Base-by-base conservation (phyloP, 2,113 vertebrate species). In the Phocoena sinus region DNA sequence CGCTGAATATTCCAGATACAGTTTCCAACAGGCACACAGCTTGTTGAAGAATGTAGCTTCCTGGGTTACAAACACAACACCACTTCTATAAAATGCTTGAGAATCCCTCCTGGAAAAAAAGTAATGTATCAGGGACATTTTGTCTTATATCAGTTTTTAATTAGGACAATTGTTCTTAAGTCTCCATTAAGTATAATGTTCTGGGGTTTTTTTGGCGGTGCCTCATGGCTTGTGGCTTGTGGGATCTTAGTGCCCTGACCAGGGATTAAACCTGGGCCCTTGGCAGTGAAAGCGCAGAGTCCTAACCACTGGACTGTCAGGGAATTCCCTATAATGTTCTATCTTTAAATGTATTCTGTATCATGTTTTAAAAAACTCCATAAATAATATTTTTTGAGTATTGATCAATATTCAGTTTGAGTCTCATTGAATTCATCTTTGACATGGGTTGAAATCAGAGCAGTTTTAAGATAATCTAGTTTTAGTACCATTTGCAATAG, bases 131-230 rank as follows among this genome's bases (percentile, higher is more conserved):
- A 70, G 53, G 41, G 11, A 92, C 67, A 65, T 81, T 82, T 80
- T 94, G 15, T 87, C 68, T 88, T 89, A 6, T n/a, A 67, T 67
- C 5, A 77, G 33, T 62, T 95, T 73, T 96, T 92, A 97, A 81
- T 90, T 86, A 86, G 26, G 81, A 60, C 79, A 68, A 4, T 85
- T 96, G 13, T 73, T 15, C 20, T 68, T 83, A 84, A 56, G 26
- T 94, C 23, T 93, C 47, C 50, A 21, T 71, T 77, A 80, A 67
- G 1, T 25, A 6, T 63, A 81, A 87, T n/a, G 6, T 79, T 65
- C 26, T 65, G 11, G 0, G 3, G 20, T 31, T 76, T 50, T 50
- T n/a, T n/a, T 53, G 63, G 2, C 63, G 1, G 12, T 12, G 12
- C 63, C 12, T 12, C 26, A 65, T 18, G 28, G 28, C 28, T 23